A percentile compares a stretch with the other conserved stretches of the same genome.
Conservation (phyloP, 53 echinoderm and acorn worm species). For the Luidia sarsii region DNA sequence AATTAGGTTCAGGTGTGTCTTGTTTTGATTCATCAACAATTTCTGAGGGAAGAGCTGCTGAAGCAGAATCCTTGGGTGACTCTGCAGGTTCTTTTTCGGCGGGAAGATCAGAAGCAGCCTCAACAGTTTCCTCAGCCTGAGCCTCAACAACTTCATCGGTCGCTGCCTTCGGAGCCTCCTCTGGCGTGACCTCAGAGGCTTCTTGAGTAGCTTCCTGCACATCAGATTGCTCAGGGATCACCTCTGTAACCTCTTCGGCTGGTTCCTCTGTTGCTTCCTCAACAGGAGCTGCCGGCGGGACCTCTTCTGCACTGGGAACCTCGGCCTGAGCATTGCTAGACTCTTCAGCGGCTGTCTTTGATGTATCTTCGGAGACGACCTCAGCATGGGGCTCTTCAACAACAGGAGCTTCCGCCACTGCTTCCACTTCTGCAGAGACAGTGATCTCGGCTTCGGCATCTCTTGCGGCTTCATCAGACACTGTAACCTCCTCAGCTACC, state of each 20-base stretch:
- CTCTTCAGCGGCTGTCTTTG: background rate
- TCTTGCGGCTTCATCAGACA: background rate
- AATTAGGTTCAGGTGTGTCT: background rate
- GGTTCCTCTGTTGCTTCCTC: background rate
- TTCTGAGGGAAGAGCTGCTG: background rate
- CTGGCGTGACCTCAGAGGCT: no score
- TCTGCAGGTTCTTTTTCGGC: background rate
- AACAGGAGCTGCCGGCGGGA: background rate
- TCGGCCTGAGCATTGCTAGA: background rate
- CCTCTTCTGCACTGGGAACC: background rate
- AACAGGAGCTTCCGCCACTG: background rate
- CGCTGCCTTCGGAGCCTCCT: no score
- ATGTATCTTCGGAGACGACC: no score
- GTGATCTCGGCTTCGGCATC: background rate
- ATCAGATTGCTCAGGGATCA: no score
- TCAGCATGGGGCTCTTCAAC: no score
- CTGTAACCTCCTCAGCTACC: background rate
- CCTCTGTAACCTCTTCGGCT: no score
- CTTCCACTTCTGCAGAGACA: background rate
- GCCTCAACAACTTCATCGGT: background rate
- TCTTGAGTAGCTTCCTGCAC: no score
- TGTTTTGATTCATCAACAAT: no score
- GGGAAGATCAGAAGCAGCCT: background rate
- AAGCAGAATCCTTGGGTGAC: no score
- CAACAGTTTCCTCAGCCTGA: constrained; percentile 6